phyloP scores from a whole-genome alignment of 2,888 invertebrate species.

The Agrochola macilenta region DNA sequence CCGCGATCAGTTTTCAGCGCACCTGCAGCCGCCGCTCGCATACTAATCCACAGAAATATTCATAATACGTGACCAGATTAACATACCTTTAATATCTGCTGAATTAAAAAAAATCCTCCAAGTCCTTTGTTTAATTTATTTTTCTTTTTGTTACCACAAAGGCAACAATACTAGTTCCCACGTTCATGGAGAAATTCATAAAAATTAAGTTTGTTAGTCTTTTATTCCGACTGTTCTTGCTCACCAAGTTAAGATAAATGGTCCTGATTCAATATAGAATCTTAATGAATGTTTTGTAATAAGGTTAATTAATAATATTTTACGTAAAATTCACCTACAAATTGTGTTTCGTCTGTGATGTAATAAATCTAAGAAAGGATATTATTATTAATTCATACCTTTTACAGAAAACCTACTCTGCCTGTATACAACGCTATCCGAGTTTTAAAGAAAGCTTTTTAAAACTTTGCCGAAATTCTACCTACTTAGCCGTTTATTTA shows the following conservation, averaged over 20 bases:
- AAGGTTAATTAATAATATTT: conserved; percentile 1
- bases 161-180: background rate
- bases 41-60: conserved; percentile 77
- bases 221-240: conserved; percentile 7
- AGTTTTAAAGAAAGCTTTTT: conserved; percentile 52
- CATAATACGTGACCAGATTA: conserved; percentile 77
- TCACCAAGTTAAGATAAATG: conserved; percentile 19
- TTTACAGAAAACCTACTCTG: conserved; percentile 22
- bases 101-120: conserved; percentile 27
- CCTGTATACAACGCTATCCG: conserved; percentile 25
- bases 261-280: conserved; percentile 24
- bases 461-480: conserved; percentile 48
- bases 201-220: conserved; percentile 4
- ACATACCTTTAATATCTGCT: conserved; percentile 61
- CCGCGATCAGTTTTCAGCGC: conserved; percentile 67
- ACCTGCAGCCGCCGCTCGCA: conserved; percentile 70
- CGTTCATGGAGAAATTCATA: background rate
- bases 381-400: conserved; percentile 45
- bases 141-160: background rate
- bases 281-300: conserved; percentile 4
- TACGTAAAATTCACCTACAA: conserved; percentile 6
- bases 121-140: conserved; percentile 13
- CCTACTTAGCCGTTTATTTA: conserved; percentile 57
- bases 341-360: conserved; percentile 9
- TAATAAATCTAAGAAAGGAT: conserved; percentile 50